phyloP scores from a whole-genome alignment of 2,797 vertebrate genomes.

The Poeciliopsis infans region DNA sequence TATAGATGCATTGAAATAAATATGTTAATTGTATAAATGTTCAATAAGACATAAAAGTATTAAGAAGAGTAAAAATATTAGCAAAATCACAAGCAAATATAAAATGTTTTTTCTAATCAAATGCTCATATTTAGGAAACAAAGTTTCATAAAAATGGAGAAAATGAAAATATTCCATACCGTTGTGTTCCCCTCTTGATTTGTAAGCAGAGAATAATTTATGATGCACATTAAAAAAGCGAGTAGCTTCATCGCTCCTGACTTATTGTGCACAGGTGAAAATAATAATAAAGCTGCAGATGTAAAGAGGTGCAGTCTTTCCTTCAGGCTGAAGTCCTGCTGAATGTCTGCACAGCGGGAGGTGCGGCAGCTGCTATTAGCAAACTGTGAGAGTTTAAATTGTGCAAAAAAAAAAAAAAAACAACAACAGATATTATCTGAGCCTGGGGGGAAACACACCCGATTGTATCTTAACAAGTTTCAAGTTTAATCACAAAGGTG shows the following conservation, averaged over 20 bases:
- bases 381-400: constrained; percentile 10
- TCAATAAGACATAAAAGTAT: not conserved
- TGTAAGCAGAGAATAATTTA: constrained; percentile 14
- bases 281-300: not conserved
- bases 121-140: not conserved
- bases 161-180: not conserved
- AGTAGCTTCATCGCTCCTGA: constrained; percentile 33
- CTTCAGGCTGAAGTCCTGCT: not conserved
- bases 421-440: constrained; percentile 28
- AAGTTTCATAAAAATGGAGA: not conserved
- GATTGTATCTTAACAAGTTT: not conserved
- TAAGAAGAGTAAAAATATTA: not conserved
- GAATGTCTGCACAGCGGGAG: not conserved
- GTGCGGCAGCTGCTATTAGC: not conserved
- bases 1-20: not conserved
- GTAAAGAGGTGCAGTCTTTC: not conserved
- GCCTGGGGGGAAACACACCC: constrained; percentile 3
- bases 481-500: not conserved
- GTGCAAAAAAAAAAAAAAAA: not conserved
- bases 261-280: not conserved
- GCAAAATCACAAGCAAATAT: not conserved
- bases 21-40: not conserved
- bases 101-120: not conserved
- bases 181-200: constrained; percentile 6
- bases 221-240: constrained; percentile 8